Evolutionary conservation across 2,113 vertebrate species (phyloP).

Genomic region (Sylvietta virens): DNA sequence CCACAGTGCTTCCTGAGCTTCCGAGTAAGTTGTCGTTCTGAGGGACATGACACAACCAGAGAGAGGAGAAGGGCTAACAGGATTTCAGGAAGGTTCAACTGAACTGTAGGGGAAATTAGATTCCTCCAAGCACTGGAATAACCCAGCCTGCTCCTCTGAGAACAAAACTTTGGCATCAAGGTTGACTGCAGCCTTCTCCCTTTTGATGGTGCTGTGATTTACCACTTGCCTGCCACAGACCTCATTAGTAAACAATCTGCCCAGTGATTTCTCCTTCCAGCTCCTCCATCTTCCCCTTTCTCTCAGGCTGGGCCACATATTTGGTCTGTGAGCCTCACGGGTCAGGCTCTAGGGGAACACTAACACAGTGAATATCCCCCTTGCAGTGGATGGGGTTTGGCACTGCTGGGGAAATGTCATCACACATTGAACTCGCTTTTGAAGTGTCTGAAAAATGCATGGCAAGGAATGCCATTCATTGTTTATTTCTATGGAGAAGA

Average conservation of each 20-base stretch:
- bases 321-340: not conserved
- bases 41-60: not conserved
- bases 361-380: not conserved
- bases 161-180: not conserved
- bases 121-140: not conserved
- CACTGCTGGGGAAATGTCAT: not conserved
- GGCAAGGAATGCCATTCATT: constrained; percentile 6
- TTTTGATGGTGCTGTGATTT: not conserved
- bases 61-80: not conserved
- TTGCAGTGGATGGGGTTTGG: not conserved
- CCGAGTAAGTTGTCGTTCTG: not conserved
- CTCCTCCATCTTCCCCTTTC: not conserved
- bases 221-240: not conserved
- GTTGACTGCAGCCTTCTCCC: not conserved
- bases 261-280: not conserved
- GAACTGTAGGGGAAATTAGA: not conserved
- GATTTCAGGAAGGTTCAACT: not conserved
- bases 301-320: not conserved
- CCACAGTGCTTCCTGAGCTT: not conserved
- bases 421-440: not conserved
- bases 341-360: not conserved
- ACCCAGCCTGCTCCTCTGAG: not conserved
- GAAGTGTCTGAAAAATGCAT: not conserved
- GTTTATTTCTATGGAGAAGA: not conserved
- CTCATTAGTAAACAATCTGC: not conserved